Evolutionary conservation across 2,797 vertebrate species (phyloP).

Genomic region (Hyperoplus immaculatus): DNA sequence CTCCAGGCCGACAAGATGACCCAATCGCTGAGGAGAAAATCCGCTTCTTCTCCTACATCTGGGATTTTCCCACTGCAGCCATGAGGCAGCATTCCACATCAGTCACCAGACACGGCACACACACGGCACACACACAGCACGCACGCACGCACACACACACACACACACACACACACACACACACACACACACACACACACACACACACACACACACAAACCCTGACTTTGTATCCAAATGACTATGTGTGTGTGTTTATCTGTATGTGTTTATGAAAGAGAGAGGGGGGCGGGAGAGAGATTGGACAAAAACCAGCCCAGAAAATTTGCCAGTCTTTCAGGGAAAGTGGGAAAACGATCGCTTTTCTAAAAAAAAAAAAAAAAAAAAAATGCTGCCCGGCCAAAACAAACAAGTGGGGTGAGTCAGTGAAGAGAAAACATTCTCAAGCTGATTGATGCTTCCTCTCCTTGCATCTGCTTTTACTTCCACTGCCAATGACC

Average conservation of each 20-base stretch:
- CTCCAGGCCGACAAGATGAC: conserved; percentile 73
- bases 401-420: conserved; percentile 77
- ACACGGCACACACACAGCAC: conserved; percentile 12
- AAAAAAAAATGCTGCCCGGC: conserved; percentile 20
- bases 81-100: conserved; percentile 72
- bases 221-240: conserved; percentile 47
- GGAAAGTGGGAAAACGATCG: conserved; percentile 30
- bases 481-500: conserved; percentile 62
- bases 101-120: conserved; percentile 49
- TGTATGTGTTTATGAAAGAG: conserved; percentile 39
- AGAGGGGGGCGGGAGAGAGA: not conserved
- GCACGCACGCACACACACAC: no score
- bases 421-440: conserved; percentile 71
- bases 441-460: conserved; percentile 79
- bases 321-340: conserved; percentile 42
- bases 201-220: conserved; percentile 35
- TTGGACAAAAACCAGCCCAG: conserved; percentile 17
- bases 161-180: conserved; percentile 23
- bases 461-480: conserved; percentile 73
- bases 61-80: conserved; percentile 82
- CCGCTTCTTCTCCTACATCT: conserved; percentile 75
- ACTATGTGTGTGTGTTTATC: conserved; percentile 52
- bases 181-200: conserved; percentile 49
- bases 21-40: conserved; percentile 73
- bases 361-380: conserved; percentile 31